A percentile compares a stretch with the other conserved stretches of the same genome.
phyloP scores from a whole-genome alignment of 2,888 invertebrate species.

The Sisyra nigra region DNA sequence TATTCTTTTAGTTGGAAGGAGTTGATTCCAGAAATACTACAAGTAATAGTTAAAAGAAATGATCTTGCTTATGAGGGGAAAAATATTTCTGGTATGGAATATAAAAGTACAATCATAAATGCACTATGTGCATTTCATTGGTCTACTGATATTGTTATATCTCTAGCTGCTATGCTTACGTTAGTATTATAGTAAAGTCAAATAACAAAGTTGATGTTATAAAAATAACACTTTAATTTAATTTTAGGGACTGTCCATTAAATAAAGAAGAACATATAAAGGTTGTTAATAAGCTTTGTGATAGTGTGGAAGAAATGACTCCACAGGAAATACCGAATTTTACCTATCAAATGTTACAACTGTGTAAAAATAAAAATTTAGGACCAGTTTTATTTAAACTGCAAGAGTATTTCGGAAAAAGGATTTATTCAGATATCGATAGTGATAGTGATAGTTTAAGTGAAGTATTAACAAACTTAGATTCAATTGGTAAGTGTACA shows the following conservation, averaged over 20 bases:
- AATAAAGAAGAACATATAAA: constrained; percentile 38
- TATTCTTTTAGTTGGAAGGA: constrained; percentile 45
- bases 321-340: constrained; percentile 48
- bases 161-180: constrained; percentile 51
- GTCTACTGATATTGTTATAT: constrained; percentile 39
- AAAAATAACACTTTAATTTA: constrained; percentile 4
- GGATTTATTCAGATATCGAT: constrained; percentile 19
- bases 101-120: constrained; percentile 39
- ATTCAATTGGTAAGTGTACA: constrained; percentile 20
- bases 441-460: constrained; percentile 10
- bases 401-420: constrained; percentile 22
- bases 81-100: constrained; percentile 40
- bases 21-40: constrained; percentile 42
- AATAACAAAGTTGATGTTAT: neutral
- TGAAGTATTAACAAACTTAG: constrained; percentile 18
- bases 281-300: constrained; percentile 44
- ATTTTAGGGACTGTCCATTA: constrained; percentile 38
- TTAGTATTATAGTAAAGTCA: constrained; percentile 20
- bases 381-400: constrained; percentile 21
- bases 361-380: constrained; percentile 30
- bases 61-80: constrained; percentile 37
- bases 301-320: constrained; percentile 36
- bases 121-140: constrained; percentile 42
- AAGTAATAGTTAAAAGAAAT: constrained; percentile 33
- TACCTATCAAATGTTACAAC: constrained; percentile 45